Conservation (phyloP, 2,113 vertebrate species). For the Sterrhoptilus dennistouni region DNA sequence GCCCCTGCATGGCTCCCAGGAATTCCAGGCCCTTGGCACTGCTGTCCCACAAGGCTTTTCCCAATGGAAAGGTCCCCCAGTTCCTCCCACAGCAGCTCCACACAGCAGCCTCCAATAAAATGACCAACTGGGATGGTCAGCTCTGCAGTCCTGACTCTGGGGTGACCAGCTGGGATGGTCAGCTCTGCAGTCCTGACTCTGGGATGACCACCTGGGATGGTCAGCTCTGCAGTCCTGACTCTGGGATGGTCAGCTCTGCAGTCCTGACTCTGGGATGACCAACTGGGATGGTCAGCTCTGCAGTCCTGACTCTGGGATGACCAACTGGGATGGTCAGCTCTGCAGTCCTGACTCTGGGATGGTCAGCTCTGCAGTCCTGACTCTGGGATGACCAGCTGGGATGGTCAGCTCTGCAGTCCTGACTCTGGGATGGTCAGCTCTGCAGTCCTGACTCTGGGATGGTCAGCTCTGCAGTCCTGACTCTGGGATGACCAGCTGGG, state of each 20-base stretch:
- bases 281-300: neutral
- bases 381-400: no score
- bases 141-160: neutral
- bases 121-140: neutral
- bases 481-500: no score
- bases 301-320: neutral
- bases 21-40: rapidly evolving
- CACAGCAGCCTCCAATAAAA: neutral
- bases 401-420: neutral
- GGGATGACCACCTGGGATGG: no score
- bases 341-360: neutral
- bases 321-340: neutral
- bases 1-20: neutral
- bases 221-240: neutral
- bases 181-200: neutral
- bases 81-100: neutral
- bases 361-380: neutral
- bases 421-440: no score
- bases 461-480: no score
- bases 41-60: neutral
- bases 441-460: no score
- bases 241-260: neutral
- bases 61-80: rapidly evolving
- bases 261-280: no score
- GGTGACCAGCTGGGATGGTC: no score